phyloP scores from a whole-genome alignment of 2,797 vertebrate genomes.

The Acanthis flammea region DNA sequence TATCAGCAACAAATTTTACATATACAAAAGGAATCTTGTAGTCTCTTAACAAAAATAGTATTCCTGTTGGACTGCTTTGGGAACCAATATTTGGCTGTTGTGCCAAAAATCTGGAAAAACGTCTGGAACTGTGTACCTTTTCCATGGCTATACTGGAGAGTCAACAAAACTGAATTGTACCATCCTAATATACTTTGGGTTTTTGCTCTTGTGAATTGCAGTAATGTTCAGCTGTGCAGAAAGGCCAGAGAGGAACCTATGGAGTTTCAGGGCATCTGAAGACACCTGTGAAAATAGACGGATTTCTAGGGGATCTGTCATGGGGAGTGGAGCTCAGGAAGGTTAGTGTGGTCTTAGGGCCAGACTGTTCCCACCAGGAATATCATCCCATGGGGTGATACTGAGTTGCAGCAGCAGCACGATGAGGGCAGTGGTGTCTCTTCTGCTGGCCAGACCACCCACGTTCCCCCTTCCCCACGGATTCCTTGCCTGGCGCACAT shows the following conservation, averaged over 20 bases:
- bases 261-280: background rate
- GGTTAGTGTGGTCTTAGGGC: background rate
- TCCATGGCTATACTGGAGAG: background rate
- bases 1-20: background rate
- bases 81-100: background rate
- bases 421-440: accelerated
- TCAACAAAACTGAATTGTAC: background rate
- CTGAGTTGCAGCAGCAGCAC: background rate
- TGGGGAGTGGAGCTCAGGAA: background rate
- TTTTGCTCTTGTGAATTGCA: background rate
- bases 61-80: background rate
- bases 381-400: background rate
- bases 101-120: background rate
- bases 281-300: background rate
- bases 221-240: background rate
- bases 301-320: background rate
- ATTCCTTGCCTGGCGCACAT: background rate
- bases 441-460: background rate
- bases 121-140: background rate
- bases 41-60: background rate
- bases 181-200: background rate
- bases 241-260: background rate
- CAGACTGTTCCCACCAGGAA: background rate
- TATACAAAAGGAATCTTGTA: background rate
- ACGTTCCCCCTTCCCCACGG: background rate